phyloP scores from a whole-genome alignment of 2,888 invertebrate species.

The Lasioglossum vierecki region DNA sequence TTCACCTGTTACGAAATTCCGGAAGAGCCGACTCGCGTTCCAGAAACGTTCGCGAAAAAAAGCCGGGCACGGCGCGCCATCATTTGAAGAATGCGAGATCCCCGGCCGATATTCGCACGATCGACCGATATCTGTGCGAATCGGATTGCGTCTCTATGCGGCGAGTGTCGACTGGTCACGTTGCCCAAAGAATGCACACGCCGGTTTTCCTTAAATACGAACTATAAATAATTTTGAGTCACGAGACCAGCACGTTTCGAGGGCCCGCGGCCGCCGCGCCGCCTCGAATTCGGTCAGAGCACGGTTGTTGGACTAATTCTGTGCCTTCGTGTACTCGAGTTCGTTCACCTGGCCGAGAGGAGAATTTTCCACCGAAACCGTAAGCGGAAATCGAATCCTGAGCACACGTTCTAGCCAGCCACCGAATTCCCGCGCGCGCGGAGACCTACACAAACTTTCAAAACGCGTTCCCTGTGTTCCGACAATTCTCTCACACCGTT shows the following conservation, averaged over 20 bases:
- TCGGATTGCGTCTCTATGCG: not conserved
- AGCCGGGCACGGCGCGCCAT: not conserved
- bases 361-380: slow-evolving; percentile 58
- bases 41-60: not conserved
- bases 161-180: not conserved
- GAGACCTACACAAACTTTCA: not conserved
- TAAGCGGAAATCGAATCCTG: slow-evolving; percentile 44
- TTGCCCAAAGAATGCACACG: slow-evolving; percentile 36
- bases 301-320: slow-evolving; percentile 78
- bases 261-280: slow-evolving; percentile 55
- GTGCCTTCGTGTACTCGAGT: slow-evolving; percentile 74
- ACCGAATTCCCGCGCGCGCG: not conserved
- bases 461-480: not conserved
- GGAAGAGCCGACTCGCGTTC: not conserved
- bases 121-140: slow-evolving; percentile 2
- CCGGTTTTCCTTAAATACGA: slow-evolving; percentile 69
- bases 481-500: not conserved
- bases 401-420: not conserved
- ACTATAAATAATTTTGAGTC: slow-evolving; percentile 79
- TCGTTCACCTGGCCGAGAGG: slow-evolving; percentile 76
- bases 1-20: slow-evolving; percentile 2
- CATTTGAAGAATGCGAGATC: not conserved
- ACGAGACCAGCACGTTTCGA: slow-evolving; percentile 74
- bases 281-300: slow-evolving; percentile 78
- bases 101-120: not conserved